Base-by-base conservation (phyloP, 2,113 vertebrate species). In the Corythornis madagascariensis region DNA sequence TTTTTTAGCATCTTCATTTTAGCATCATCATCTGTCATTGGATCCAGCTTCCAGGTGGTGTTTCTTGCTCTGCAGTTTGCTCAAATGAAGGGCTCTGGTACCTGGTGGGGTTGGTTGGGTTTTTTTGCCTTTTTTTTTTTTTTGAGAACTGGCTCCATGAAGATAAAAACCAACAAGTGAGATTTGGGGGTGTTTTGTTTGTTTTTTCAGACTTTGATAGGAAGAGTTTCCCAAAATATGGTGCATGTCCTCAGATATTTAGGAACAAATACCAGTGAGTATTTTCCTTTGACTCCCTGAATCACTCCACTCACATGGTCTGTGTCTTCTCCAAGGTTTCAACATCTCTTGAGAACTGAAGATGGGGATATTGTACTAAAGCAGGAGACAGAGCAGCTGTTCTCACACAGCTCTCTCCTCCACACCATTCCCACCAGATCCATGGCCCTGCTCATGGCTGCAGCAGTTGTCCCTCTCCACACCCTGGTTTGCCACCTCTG, bases 21-120 rank as follows among this genome's bases (percentile, higher is more conserved):
- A 35, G 7, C 35, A 35, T 35, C 35, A 35, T 35, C 35, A 35
- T 35, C 35, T 95, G 89, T 69, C 92, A 94, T 92, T 74, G 86
- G 48, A 80, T 81, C 74, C 80, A 45, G 76, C 64, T 95, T 95
- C 92, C 94, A 95, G 93, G 90, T 88, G 93, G 90, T 90, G 86
- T 86, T 94, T 57, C 65, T 72, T 50, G 70, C 80, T 61, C 29
- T 0, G 13, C 13, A 38, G 26, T 74, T 63, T 42, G 57, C 65
- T 93, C 78, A 77, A 90, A 65, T 0, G 10, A 78, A 84, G 31
- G 17, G 53, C n/a, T 90, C 42, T 81, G 61, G 53, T 88, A 92
- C 88, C 77, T 86, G 76, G 13, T 38, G 38, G 38, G 38, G 38
- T 38, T 38, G 38, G 38, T 38, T 38, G 38, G 38, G 71, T 63